A percentile compares a stretch with the other conserved stretches of the same genome.
Evolutionary conservation across 2,113 vertebrate species (phyloP).

Genomic region (Daubentonia madagascariensis): DNA sequence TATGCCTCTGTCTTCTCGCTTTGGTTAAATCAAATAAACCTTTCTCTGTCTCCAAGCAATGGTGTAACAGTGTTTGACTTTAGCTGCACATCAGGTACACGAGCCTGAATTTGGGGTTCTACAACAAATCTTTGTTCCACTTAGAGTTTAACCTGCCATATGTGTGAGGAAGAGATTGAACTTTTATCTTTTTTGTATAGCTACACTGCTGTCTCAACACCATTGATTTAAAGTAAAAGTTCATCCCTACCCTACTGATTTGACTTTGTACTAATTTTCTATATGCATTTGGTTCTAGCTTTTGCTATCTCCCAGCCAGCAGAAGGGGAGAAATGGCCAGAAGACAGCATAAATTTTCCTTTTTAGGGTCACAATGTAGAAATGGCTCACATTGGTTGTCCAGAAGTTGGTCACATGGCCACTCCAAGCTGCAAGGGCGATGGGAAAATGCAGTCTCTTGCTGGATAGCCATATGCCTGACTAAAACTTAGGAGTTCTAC

Average conservation of each 20-base stretch:
- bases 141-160: neutral
- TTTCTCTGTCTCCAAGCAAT: no score
- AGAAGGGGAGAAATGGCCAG: neutral
- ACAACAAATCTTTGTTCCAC: neutral
- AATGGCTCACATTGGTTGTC: neutral
- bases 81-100: no score
- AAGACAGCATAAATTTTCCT: neutral
- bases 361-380: neutral
- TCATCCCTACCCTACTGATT: neutral
- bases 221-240: neutral
- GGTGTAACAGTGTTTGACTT: no score
- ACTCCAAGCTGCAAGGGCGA: neutral
- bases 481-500: neutral
- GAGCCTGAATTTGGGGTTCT: no score
- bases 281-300: neutral
- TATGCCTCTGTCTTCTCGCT: no score
- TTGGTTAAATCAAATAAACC: no score
- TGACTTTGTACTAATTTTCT: neutral
- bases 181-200: neutral
- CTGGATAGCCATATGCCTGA: neutral
- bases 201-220: neutral
- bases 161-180: neutral
- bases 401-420: neutral
- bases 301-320: neutral
- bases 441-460: neutral